Evolutionary conservation across 2,113 vertebrate genomes (phyloP).

Genomic region (Plecotus auritus): DNA sequence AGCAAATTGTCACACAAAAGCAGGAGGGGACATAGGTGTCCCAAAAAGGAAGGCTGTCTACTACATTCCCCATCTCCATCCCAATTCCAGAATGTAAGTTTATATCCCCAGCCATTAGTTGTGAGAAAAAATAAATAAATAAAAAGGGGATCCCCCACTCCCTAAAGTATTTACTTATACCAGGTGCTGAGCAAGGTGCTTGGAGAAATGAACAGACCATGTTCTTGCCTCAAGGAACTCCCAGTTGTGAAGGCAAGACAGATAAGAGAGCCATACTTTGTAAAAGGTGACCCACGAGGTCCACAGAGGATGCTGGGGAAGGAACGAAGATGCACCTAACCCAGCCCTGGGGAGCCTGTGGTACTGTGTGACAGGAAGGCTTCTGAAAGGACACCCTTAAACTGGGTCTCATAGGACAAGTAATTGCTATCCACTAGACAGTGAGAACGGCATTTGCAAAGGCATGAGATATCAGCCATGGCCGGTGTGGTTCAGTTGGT

Average conservation of each 20-base stretch:
- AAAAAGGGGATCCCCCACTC: background rate
- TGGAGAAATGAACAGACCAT: background rate
- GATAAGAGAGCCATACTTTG: background rate
- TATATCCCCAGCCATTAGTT: background rate
- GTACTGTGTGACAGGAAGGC: background rate
- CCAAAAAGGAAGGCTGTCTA: background rate
- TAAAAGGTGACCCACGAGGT: background rate
- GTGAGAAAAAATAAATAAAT: background rate
- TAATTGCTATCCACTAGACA: background rate
- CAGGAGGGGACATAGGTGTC: background rate
- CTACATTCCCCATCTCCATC: background rate
- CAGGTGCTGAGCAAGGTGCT: background rate
- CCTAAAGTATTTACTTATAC: background rate
- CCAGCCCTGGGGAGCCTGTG: background rate
- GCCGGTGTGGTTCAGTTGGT: too few relatives aligned
- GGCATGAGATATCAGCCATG: background rate
- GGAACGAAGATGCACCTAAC: background rate
- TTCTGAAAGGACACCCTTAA: background rate
- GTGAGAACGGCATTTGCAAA: background rate
- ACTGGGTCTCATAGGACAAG: background rate
- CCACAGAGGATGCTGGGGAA: background rate
- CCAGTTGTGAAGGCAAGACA: background rate
- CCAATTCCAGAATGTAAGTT: background rate
- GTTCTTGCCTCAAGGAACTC: background rate
- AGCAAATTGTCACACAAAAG: background rate